phyloP scores from a whole-genome alignment of 2,113 vertebrate species.

The Lycocorax pyrrhopterus region DNA sequence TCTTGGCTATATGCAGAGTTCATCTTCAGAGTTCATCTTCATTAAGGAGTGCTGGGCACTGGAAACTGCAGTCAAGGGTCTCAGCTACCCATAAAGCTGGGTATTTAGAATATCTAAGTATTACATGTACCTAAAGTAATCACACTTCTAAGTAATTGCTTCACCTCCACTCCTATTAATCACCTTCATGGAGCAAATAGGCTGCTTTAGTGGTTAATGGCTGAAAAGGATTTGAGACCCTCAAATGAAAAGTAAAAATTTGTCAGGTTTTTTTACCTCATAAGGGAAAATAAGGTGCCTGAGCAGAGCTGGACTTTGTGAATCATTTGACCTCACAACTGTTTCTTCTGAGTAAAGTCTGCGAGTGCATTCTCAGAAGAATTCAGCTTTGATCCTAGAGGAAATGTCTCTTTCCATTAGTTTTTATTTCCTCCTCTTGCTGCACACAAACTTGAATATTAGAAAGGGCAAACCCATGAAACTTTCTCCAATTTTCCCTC shows the following conservation, averaged over 20 bases:
- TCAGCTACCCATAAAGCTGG: neutral
- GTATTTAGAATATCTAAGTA: neutral
- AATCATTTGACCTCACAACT: neutral
- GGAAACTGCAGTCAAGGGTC: neutral
- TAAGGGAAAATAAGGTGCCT: neutral
- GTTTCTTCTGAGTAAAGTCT: neutral
- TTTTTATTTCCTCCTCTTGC: neutral
- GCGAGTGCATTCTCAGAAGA: neutral
- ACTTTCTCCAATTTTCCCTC: neutral
- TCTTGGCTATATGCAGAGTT: neutral
- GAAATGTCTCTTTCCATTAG: constrained; percentile 13
- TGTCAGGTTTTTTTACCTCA: neutral
- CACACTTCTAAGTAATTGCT: neutral
- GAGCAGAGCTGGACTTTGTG: neutral
- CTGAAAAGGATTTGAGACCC: neutral
- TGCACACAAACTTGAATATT: neutral
- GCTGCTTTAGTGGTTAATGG: neutral
- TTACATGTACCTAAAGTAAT: neutral
- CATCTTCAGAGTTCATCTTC: neutral
- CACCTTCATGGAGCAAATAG: neutral
- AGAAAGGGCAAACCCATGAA: neutral
- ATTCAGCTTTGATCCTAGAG: neutral
- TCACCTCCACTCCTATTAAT: neutral
- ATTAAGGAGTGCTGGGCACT: neutral
- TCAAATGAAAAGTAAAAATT: neutral